A percentile compares a stretch with the other conserved stretches of the same genome.
phyloP scores from a whole-genome alignment of 1,140 invertebrate genomes.

The Protaetia brevitarsis region DNA sequence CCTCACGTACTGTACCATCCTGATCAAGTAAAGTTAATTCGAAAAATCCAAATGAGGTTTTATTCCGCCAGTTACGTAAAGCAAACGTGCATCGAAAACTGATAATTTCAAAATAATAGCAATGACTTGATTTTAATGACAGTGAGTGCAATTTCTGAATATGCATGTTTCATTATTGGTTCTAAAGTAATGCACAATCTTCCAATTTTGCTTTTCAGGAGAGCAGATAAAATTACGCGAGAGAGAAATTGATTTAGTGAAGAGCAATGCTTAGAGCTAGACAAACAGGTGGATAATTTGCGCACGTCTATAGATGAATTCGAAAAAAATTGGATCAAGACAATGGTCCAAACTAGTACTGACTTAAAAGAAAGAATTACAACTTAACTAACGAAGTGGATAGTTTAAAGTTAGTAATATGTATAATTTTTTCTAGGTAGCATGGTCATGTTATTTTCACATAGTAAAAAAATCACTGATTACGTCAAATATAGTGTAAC shows the following conservation, averaged over 20 bases:
- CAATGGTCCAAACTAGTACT: neutral
- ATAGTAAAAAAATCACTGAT: too few species aligned
- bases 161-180: neutral
- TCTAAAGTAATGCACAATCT: neutral
- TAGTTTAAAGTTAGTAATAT: neutral
- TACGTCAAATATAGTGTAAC: too few species aligned
- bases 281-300: slow-evolving; percentile 17
- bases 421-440: neutral
- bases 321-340: neutral
- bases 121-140: too few species aligned
- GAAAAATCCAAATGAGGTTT: neutral
- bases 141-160: too few species aligned
- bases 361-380: neutral
- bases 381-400: neutral
- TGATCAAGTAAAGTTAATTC: neutral
- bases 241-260: slow-evolving; percentile 14
- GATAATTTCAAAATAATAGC: neutral
- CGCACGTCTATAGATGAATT: neutral
- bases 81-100: too few species aligned
- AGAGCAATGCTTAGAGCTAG: slow-evolving; percentile 18
- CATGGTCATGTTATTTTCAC: neutral
- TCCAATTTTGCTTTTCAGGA: neutral
- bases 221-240: slow-evolving; percentile 16
- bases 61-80: neutral
- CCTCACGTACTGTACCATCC: neutral